phyloP scores from a whole-genome alignment of 2,113 vertebrate genomes.

The Laticauda colubrina region DNA sequence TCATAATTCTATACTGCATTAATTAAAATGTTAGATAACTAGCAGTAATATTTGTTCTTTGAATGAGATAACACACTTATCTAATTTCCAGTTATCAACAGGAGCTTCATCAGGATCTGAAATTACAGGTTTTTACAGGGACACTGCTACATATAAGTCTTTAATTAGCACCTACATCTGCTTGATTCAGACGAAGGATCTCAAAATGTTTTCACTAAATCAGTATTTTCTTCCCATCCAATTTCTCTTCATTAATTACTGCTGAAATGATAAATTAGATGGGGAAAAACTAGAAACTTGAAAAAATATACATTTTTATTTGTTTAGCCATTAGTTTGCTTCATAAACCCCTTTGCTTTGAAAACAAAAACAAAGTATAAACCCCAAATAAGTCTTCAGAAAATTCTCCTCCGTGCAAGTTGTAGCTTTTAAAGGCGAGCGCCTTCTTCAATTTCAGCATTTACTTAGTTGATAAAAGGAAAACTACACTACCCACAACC shows the following conservation, averaged over 20 bases:
- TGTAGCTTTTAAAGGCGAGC: neutral
- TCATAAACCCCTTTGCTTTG: neutral
- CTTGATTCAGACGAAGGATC: neutral
- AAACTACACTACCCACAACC: constrained; percentile 26
- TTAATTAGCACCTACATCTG: neutral
- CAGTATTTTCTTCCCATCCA: neutral
- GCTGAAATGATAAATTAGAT: neutral
- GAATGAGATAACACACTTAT: neutral
- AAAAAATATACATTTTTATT: neutral
- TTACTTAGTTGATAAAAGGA: neutral
- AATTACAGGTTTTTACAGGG: neutral
- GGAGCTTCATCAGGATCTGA: neutral
- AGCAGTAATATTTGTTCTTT: neutral
- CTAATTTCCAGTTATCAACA: neutral
- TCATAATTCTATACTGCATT: neutral
- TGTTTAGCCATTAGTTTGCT: neutral
- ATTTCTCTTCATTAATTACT: neutral
- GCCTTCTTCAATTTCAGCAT: neutral
- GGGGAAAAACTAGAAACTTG: neutral
- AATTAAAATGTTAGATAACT: neutral
- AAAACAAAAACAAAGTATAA: neutral
- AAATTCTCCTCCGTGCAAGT: neutral
- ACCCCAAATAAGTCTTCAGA: neutral
- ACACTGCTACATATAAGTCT: neutral
- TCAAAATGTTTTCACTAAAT: neutral